Evolutionary conservation across 2,113 vertebrate species (phyloP).

Genomic region (Eulacestoma nigropectus): DNA sequence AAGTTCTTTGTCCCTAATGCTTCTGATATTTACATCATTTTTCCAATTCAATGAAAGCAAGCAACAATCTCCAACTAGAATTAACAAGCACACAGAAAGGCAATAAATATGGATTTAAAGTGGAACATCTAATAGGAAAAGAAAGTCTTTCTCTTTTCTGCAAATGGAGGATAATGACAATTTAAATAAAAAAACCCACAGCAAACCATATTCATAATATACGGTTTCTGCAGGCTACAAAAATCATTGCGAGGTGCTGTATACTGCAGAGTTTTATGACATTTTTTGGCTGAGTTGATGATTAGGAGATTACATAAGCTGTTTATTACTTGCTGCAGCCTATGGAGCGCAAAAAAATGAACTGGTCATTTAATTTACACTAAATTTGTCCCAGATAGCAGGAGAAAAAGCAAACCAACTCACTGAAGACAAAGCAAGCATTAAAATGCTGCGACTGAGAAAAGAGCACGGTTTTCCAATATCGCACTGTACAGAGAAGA

Average conservation of each 20-base stretch:
- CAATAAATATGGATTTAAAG: conserved; percentile 26
- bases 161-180: conserved; percentile 13
- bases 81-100: neutral
- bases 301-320: conserved; percentile 67
- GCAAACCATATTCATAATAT: conserved; percentile 53
- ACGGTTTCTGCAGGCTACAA: conserved; percentile 18
- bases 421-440: conserved; percentile 19
- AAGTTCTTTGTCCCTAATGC: neutral
- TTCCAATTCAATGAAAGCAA: neutral
- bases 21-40: neutral
- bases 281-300: conserved; percentile 61
- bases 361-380: conserved; percentile 62
- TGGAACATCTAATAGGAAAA: neutral
- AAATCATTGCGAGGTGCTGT: conserved; percentile 50
- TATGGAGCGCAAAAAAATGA: conserved; percentile 56
- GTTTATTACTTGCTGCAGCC: conserved; percentile 63
- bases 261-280: conserved; percentile 48
- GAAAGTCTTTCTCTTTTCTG: conserved; percentile 14
- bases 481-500: neutral
- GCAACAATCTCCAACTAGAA: neutral
- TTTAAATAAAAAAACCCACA: conserved; percentile 36
- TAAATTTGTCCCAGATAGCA: conserved; percentile 45
- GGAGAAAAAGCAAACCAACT: conserved; percentile 33
- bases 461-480: conserved; percentile 11
- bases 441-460: conserved; percentile 5